Evolutionary conservation across 2,113 vertebrate species (phyloP).

Genomic region (Embiotoca jacksoni): DNA sequence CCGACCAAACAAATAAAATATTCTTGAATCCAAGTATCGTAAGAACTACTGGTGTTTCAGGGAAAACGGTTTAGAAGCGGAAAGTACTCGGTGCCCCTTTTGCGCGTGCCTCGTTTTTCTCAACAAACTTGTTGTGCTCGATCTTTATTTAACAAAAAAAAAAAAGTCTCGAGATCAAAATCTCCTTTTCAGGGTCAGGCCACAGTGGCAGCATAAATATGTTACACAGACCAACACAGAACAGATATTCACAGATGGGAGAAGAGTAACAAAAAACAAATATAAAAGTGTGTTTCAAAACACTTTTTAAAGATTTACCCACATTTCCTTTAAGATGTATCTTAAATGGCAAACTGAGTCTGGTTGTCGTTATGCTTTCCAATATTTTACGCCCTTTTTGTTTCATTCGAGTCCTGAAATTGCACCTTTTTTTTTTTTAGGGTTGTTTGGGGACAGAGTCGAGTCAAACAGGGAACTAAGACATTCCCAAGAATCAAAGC

Average conservation of each 20-base stretch:
- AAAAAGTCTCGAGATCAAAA: background rate
- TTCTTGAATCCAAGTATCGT: constrained; percentile 8
- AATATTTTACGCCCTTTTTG: constrained; percentile 39
- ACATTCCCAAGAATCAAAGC: constrained; percentile 58
- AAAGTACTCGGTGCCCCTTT: background rate
- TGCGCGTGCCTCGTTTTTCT: too few relatives aligned
- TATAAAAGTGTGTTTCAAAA: background rate
- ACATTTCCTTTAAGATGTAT: constrained; percentile 12
- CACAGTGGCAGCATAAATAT: too few relatives aligned
- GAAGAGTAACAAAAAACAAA: too few relatives aligned
- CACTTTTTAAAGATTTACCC: background rate
- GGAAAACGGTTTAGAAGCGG: too few relatives aligned
- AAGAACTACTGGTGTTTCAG: background rate
- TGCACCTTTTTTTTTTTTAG: constrained; percentile 16
- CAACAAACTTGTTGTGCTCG: too few relatives aligned
- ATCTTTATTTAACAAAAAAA: background rate
- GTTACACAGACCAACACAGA: background rate
- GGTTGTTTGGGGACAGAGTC: constrained; percentile 48
- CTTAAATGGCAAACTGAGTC: constrained; percentile 5
- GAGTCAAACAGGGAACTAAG: constrained; percentile 57
- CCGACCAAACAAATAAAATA: background rate
- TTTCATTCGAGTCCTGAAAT: constrained; percentile 31
- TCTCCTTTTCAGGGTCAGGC: background rate
- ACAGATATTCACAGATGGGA: background rate
- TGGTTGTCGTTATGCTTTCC: constrained; percentile 12